Evolutionary conservation across 1,140 invertebrate species (phyloP).

Genomic region (Chrysomallon squamiferum): DNA sequence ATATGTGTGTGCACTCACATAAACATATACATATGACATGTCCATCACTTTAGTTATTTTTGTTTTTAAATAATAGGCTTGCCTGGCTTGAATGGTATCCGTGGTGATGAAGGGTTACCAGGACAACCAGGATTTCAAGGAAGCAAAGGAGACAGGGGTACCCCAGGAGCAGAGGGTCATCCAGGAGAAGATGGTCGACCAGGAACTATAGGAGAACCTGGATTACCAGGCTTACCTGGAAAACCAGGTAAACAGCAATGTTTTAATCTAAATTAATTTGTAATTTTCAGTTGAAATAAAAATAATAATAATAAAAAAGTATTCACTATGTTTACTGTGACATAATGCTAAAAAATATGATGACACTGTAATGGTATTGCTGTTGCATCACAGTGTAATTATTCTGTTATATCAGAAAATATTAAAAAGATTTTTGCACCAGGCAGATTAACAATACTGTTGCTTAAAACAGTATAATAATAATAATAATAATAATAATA

Average conservation of each 20-base stretch:
- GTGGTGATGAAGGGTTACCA: constrained; percentile 33
- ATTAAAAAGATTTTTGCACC: too few relatives aligned
- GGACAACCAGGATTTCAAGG: constrained; percentile 35
- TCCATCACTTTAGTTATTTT: too few relatives aligned
- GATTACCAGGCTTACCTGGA: constrained; percentile 10
- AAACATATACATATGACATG: too few relatives aligned
- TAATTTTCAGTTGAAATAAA: neutral
- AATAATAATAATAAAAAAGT: neutral
- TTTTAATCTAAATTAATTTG: neutral
- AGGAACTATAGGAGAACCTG: constrained; percentile 16
- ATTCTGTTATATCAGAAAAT: too few relatives aligned
- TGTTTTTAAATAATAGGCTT: constrained; percentile 18
- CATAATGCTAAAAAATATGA: too few relatives aligned
- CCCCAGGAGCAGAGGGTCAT: constrained; percentile 20
- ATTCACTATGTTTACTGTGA: neutral
- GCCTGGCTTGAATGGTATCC: constrained; percentile 19
- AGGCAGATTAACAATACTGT: too few relatives aligned
- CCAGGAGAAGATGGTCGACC: constrained; percentile 18
- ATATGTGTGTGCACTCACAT: too few relatives aligned
- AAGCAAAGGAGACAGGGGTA: constrained; percentile 23
- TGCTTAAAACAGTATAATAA: too few relatives aligned
- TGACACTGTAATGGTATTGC: too few relatives aligned
- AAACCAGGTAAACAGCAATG: neutral
- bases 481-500: too few relatives aligned
- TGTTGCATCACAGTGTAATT: too few relatives aligned